Evolutionary conservation across 2,888 invertebrate genomes (phyloP).

Genomic region (Elysia crispata): DNA sequence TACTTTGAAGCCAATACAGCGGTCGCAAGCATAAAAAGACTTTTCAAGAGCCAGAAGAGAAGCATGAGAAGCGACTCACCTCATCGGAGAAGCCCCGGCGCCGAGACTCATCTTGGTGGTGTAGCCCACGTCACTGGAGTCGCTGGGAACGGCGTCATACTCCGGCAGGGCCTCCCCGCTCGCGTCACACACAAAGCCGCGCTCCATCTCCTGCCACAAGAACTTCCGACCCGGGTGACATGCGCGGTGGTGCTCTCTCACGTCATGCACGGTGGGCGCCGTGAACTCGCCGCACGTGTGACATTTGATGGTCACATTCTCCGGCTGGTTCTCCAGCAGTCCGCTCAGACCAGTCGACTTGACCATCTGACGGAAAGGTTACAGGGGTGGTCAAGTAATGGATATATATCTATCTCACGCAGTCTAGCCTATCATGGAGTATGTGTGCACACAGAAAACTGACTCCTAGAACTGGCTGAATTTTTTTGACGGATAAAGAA

Average conservation of each 20-base stretch:
- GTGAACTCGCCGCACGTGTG: constrained; percentile 41
- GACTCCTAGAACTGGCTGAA: too few species aligned
- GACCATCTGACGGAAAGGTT: neutral
- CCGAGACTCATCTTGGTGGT: constrained; percentile 44
- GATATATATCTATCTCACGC: too few species aligned
- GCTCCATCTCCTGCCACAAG: constrained; percentile 47
- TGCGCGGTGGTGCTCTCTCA: constrained; percentile 44
- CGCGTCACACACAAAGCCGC: constrained; percentile 48
- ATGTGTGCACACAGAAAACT: too few species aligned
- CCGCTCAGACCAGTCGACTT: constrained; percentile 26
- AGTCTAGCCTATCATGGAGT: too few species aligned
- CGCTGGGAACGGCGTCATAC: constrained; percentile 40
- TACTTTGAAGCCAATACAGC: too few species aligned
- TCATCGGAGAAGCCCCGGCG: constrained; percentile 40
- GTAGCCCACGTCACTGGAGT: constrained; percentile 45
- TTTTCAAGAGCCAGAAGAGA: neutral
- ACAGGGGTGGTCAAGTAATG: too few species aligned
- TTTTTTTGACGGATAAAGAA: too few species aligned
- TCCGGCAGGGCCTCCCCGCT: constrained; percentile 49
- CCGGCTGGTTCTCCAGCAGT: constrained; percentile 4
- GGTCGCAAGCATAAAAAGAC: too few species aligned
- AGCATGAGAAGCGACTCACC: neutral
- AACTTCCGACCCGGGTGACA: constrained; percentile 42
- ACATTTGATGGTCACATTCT: constrained; percentile 44
- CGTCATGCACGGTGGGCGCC: constrained; percentile 30